Conservation (phyloP, 2,797 vertebrate genomes). For the Lycodopsis pacificus region DNA sequence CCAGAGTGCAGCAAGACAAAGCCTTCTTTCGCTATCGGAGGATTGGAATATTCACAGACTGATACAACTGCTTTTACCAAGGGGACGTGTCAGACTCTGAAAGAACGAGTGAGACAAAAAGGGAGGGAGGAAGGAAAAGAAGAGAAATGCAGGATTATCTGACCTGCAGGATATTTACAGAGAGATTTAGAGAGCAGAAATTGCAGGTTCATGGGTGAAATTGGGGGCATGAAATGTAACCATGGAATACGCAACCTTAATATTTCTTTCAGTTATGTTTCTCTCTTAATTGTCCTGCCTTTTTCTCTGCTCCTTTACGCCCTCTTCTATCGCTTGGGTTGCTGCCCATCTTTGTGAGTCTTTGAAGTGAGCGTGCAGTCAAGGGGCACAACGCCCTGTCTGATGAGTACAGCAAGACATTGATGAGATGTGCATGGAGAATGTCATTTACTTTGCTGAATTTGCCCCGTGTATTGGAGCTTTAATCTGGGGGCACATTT, state of each 20-base stretch:
- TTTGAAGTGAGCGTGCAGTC: slow-evolving; percentile 66
- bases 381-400: slow-evolving; percentile 33
- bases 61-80: slow-evolving; percentile 78
- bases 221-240: slow-evolving; percentile 51
- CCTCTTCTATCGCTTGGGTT: slow-evolving; percentile 19
- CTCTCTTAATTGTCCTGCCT: slow-evolving; percentile 45
- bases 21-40: slow-evolving; percentile 73
- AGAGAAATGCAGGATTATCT: slow-evolving; percentile 39
- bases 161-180: slow-evolving; percentile 64
- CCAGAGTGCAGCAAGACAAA: slow-evolving; percentile 82
- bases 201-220: slow-evolving; percentile 48
- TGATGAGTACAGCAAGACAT: slow-evolving; percentile 59
- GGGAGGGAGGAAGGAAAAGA: slow-evolving; percentile 13
- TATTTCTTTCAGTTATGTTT: slow-evolving; percentile 28
- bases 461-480: slow-evolving; percentile 77
- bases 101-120: slow-evolving; percentile 50
- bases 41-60: slow-evolving; percentile 81
- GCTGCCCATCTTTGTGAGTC: slow-evolving; percentile 43
- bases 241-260: slow-evolving; percentile 19
- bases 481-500: slow-evolving; percentile 82
- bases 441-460: slow-evolving; percentile 75
- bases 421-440: slow-evolving; percentile 71
- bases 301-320: slow-evolving; percentile 16
- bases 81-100: slow-evolving; percentile 69
- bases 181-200: slow-evolving; percentile 53